These are phyloP conservation scores for Diogma glabrata DNA, from an alignment of 2,888 invertebrate species.

Conservation along the genomic window DNA sequence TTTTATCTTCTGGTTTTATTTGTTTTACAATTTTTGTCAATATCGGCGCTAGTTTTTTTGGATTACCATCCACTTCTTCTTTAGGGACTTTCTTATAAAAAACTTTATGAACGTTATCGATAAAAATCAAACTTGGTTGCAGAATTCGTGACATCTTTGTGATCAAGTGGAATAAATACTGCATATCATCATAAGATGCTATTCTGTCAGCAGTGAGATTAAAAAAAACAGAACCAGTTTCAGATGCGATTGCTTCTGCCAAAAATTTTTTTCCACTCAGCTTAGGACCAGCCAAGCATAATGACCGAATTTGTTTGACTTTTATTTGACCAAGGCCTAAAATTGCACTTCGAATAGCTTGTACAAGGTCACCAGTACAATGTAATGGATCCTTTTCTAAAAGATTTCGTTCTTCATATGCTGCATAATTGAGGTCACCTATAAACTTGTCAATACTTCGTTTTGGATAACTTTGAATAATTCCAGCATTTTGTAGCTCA, in stretches of 20 bases:
- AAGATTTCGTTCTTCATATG: slow-evolving; percentile 33
- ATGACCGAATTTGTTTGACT: slow-evolving; percentile 41
- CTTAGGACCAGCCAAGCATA: slow-evolving; percentile 53
- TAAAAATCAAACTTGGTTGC: slow-evolving; percentile 48
- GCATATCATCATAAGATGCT: slow-evolving; percentile 45
- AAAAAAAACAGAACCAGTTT: slow-evolving; percentile 50
- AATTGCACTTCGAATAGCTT: slow-evolving; percentile 40
- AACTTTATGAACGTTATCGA: slow-evolving; percentile 43
- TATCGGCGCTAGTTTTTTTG: slow-evolving; percentile 41
- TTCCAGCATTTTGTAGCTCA: slow-evolving; percentile 41
- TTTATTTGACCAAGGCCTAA: slow-evolving; percentile 32
- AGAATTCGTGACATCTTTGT: slow-evolving; percentile 47
- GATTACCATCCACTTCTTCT: slow-evolving; percentile 33
- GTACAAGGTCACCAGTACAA: slow-evolving; percentile 42
- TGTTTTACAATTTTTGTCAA: slow-evolving; percentile 40
- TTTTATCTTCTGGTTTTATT: slow-evolving; percentile 42
- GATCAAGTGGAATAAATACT: slow-evolving; percentile 49
- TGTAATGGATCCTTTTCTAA: slow-evolving; percentile 31
- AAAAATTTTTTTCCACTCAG: slow-evolving; percentile 56
- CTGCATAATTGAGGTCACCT: slow-evolving; percentile 50
- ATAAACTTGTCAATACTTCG: slow-evolving; percentile 46
- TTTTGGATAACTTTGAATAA: slow-evolving; percentile 47
- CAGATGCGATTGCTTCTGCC: slow-evolving; percentile 56
- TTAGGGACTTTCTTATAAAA: slow-evolving; percentile 40
- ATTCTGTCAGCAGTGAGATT: slow-evolving; percentile 52